Evolutionary conservation across 2,797 vertebrate genomes (phyloP).

Genomic region (Adrianichthys oophorus): DNA sequence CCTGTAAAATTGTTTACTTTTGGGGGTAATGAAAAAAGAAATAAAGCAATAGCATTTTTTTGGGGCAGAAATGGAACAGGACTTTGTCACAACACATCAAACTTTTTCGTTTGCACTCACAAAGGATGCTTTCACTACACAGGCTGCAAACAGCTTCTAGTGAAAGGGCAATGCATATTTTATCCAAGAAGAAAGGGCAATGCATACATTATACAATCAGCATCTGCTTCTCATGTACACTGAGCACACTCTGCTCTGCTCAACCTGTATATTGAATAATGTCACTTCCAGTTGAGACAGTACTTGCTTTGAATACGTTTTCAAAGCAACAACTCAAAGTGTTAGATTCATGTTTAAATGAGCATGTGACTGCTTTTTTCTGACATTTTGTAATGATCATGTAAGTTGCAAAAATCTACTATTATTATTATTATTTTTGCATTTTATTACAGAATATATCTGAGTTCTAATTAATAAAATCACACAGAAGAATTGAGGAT

Average conservation of each 20-base stretch:
- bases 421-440: background rate
- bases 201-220: slow-evolving; percentile 71
- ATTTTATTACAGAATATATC: background rate
- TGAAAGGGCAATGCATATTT: slow-evolving; percentile 75
- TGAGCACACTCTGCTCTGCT: slow-evolving; percentile 28
- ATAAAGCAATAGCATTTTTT: slow-evolving; percentile 1
- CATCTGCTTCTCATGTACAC: slow-evolving; percentile 48
- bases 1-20: slow-evolving; percentile 38
- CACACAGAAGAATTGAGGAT: background rate
- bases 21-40: slow-evolving; percentile 20
- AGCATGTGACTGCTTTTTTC: background rate
- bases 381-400: background rate
- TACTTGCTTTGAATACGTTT: slow-evolving; percentile 24
- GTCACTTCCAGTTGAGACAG: slow-evolving; percentile 22
- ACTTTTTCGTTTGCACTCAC: slow-evolving; percentile 63
- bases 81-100: slow-evolving; percentile 65
- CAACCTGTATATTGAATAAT: slow-evolving; percentile 30
- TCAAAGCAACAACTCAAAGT: slow-evolving; percentile 3
- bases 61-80: slow-evolving; percentile 31
- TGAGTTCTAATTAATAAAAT: background rate
- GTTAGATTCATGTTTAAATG: background rate
- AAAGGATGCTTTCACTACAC: slow-evolving; percentile 62
- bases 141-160: slow-evolving; percentile 52
- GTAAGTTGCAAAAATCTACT: background rate
- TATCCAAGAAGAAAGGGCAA: slow-evolving; percentile 71